Base-by-base conservation (phyloP, 2,113 vertebrate species). In the Danionella cerebrum region DNA sequence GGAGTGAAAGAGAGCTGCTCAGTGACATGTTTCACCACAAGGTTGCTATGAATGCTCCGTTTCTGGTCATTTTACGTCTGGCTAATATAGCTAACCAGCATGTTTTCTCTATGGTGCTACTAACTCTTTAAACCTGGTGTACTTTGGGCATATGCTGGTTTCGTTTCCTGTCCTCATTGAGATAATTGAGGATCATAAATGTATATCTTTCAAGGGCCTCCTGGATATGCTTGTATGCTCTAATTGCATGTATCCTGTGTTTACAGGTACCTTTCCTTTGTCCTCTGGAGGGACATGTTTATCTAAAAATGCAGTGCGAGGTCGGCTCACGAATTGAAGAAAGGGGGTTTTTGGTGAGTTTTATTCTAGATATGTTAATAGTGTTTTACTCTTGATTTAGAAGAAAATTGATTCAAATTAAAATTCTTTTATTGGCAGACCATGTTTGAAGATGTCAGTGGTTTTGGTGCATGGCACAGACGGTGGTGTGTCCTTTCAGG, bases 361-460 rank as follows among this genome's bases (percentile, higher is more conserved):
- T n/a, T n/a, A n/a, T n/a, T n/a, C n/a, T n/a, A n/a, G n/a, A n/a
- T n/a, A n/a, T n/a, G n/a, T n/a, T n/a, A n/a, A n/a, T n/a, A n/a
- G n/a, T n/a, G n/a, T n/a, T n/a, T n/a, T n/a, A n/a, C n/a, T n/a
- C n/a, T n/a, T n/a, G n/a, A n/a, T n/a, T n/a, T n/a, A n/a, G n/a
- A n/a, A n/a, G n/a, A n/a, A n/a, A n/a, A n/a, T n/a, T 35, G 24
- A 13, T 65, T 12, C 10, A 12, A 47, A 1, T 38, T 4, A 18
- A 6, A 13, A 25, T 18, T 2, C 11, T 14, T 19, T 41, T 21
- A 13, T 36, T 44, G 76, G 2, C 55, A 98, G 96, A 98, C 96
- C 0, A 98, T 99, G 92, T 99, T 99, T 84, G 95, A 98, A 80
- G 96, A 99, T 33, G 94, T 99, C 0, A 98, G 96, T 80, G 96